A percentile compares a stretch with the other conserved stretches of the same genome.
These are phyloP conservation scores for Leucophenga maculata DNA, from an alignment of 2,888 invertebrate genomes.

Conservation along the genomic window DNA sequence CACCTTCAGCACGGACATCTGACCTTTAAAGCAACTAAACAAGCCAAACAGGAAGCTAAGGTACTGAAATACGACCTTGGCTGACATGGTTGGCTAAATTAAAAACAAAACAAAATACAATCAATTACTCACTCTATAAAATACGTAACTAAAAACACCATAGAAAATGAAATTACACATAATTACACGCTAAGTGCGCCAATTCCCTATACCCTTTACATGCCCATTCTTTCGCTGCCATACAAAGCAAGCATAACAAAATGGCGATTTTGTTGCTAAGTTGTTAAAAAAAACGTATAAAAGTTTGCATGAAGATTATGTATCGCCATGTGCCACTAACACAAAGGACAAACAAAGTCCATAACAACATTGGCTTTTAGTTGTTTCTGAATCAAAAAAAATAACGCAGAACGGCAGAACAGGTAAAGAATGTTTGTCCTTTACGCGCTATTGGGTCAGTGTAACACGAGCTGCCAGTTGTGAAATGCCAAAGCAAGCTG, in stretches of 20 bases:
- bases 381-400: too few species aligned
- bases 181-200: neutral
- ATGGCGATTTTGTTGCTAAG: too few species aligned
- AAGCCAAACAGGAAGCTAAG: neutral
- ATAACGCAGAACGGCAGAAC: too few species aligned
- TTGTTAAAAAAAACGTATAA: too few species aligned
- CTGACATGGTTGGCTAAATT: conserved; percentile 8
- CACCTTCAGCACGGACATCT: neutral
- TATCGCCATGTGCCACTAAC: too few species aligned
- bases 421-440: too few species aligned
- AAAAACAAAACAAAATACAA: neutral
- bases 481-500: neutral
- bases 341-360: too few species aligned
- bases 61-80: conserved; percentile 2
- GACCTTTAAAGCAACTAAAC: neutral
- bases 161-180: conserved; percentile 2
- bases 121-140: conserved; percentile 12
- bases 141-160: neutral
- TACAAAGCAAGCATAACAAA: too few species aligned
- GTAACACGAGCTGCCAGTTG: conserved; percentile 10
- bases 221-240: too few species aligned
- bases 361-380: too few species aligned
- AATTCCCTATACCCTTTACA: neutral
- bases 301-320: too few species aligned
- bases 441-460: conserved; percentile 5